Percentiles rank a stretch among this genome's conserved stretches.
Conservation (phyloP, 2,888 invertebrate species). For the Eupithecia vulgata region DNA sequence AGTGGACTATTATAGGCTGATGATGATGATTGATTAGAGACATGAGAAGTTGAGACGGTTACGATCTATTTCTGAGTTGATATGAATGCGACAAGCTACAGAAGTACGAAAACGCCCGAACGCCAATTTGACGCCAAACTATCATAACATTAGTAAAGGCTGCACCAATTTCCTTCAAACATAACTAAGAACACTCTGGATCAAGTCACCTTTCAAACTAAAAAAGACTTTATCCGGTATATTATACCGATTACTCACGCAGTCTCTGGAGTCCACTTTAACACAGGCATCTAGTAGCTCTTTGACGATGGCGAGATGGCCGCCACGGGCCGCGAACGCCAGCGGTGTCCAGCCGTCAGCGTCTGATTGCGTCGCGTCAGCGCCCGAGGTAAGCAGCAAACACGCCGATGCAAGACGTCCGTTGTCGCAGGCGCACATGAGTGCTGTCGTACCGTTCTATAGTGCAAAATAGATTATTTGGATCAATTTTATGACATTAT, state of each 20-base stretch:
- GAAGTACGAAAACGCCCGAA: neutral
- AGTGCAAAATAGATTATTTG: neutral
- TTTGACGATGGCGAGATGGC: slow-evolving; percentile 91
- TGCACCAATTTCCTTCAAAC: neutral
- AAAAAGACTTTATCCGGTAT: neutral
- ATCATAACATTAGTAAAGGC: neutral
- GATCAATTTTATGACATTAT: neutral
- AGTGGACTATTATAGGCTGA: too few relatives aligned
- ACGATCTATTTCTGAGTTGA: neutral
- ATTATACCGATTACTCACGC: too few relatives aligned
- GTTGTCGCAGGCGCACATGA: slow-evolving; percentile 95
- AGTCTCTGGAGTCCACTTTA: slow-evolving; percentile 93
- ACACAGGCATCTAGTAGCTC: slow-evolving; percentile 94
- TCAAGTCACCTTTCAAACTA: neutral
- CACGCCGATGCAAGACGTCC: slow-evolving; percentile 93
- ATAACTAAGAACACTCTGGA: neutral
- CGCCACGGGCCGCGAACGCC: slow-evolving; percentile 95
- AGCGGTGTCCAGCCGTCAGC: slow-evolving; percentile 97
- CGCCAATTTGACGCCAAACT: neutral
- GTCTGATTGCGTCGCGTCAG: slow-evolving; percentile 96
- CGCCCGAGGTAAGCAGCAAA: slow-evolving; percentile 93
- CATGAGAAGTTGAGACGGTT: neutral
- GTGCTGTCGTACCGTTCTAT: slow-evolving; percentile 96
- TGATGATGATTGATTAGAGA: too few relatives aligned
- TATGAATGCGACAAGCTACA: neutral